A percentile compares a stretch with the other conserved stretches of the same genome.
Conservation (phyloP, 2,888 invertebrate genomes). For the Junonia oenone region DNA sequence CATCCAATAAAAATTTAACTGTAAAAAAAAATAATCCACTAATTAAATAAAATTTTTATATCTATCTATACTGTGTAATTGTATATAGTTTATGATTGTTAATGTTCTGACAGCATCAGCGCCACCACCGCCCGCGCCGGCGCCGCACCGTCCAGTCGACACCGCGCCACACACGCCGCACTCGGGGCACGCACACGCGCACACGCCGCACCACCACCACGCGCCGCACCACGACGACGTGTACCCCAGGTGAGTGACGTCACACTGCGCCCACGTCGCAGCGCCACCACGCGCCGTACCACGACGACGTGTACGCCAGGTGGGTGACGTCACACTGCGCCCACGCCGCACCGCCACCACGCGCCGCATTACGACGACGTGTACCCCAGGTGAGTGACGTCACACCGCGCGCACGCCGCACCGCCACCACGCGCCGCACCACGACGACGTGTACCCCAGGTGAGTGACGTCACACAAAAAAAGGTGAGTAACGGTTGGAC, state of each 20-base stretch:
- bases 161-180: conserved; percentile 53
- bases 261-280: conserved; percentile 48
- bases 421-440: conserved; percentile 59
- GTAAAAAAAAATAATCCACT: too few species aligned
- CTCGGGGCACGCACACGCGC: conserved; percentile 54
- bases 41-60: too few species aligned
- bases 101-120: conserved; percentile 49
- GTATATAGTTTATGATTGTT: too few species aligned
- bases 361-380: conserved; percentile 85
- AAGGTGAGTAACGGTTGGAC: too few species aligned
- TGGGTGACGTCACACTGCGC: conserved; percentile 41
- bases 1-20: too few species aligned
- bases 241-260: conserved; percentile 80
- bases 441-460: conserved; percentile 91
- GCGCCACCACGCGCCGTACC: conserved; percentile 59
- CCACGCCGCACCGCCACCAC: conserved; percentile 47
- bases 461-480: conserved; percentile 25
- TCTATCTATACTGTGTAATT: too few species aligned
- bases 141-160: conserved; percentile 84
- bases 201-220: conserved; percentile 47
- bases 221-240: conserved; percentile 85
- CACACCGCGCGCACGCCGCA: conserved; percentile 48
- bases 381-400: conserved; percentile 80
- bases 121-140: conserved; percentile 87
- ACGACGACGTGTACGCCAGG: conserved; percentile 91